Evolutionary conservation across 2,888 invertebrate species (phyloP), one percentile per base, ranked within the genome.

Genomic region (Dysmachus trigonus): DNA sequence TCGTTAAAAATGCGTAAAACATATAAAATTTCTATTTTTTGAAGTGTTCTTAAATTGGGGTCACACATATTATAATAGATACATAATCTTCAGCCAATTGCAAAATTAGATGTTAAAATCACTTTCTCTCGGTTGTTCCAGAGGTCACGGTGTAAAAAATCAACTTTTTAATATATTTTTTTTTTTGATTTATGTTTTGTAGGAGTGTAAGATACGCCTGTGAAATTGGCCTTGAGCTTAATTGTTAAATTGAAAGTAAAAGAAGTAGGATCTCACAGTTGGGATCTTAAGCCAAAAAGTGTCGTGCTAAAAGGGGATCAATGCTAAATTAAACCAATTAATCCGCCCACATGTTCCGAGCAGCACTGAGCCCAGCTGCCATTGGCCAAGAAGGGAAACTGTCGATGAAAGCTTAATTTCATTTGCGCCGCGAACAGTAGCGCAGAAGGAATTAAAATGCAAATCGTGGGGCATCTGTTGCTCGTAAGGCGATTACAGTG

Each of bases 401-500:
- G 47, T 33, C 79, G 79, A 51, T 51, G 79, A 79, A 53, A 79
- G 79, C 47, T 51, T n/a, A 33, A 51, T 51, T 79, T 79, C 38
- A 51, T 79, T 79, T 79, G 30, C 31, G 31, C n/a, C 30, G 41
- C 31, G 47, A 15, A 79, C 79, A 27, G 79, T 79, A 79, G 79
- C 79, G 27, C 30, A 6, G 79, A 31, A n/a, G 51, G 51, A 79
- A 79, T 79, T 79, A 79, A 79, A 79, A 79, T 79, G 79, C 79
- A 82, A 82, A 82, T 82, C 71, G 41, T 10, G 31, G 38, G 71
- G 82, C 82, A 35, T 82, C 82, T 35, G 53, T 62, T 33, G 62
- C 62, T 33, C 62, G 35, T 82, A 82, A 82, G 82, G 62, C 82
- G 82, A 82, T 82, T 82, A 82, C 35, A 33, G 82, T 22, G 35